Evolutionary conservation across 2,888 invertebrate species (phyloP).

Genomic region (Pollenia griseotomentosa): DNA sequence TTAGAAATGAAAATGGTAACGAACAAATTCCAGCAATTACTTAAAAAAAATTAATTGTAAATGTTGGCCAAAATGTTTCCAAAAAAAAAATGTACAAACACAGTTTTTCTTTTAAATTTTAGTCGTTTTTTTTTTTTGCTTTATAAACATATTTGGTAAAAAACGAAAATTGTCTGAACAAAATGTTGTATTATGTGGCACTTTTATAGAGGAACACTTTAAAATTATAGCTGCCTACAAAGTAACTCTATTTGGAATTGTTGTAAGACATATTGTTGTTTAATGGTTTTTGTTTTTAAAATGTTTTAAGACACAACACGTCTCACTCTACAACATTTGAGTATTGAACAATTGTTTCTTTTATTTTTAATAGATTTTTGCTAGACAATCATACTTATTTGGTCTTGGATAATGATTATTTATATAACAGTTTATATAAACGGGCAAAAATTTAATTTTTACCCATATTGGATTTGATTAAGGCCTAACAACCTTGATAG

Average conservation of each 20-base stretch:
- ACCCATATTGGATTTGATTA: background rate
- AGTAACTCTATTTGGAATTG: no score
- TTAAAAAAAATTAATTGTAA: conserved; percentile 36
- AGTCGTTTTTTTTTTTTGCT: no score
- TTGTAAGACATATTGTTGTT: no score
- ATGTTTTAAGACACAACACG: conserved; percentile 12
- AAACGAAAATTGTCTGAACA: no score
- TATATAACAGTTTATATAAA: background rate
- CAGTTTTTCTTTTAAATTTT: background rate
- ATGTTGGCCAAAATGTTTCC: conserved; percentile 21
- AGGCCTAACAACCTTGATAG: no score
- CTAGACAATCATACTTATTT: conserved; percentile 6
- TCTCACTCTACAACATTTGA: background rate
- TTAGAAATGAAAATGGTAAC: background rate
- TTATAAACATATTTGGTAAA: no score
- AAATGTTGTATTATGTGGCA: no score
- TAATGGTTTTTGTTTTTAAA: background rate
- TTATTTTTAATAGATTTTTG: background rate
- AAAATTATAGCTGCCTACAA: no score
- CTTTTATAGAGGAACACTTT: no score
- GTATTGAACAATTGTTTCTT: background rate
- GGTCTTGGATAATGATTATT: conserved; percentile 1
- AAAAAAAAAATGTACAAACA: background rate
- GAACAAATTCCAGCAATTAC: no score
- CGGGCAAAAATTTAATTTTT: background rate